Conservation (phyloP, 2,888 invertebrate genomes). For the Glaucopsyche alexis region DNA sequence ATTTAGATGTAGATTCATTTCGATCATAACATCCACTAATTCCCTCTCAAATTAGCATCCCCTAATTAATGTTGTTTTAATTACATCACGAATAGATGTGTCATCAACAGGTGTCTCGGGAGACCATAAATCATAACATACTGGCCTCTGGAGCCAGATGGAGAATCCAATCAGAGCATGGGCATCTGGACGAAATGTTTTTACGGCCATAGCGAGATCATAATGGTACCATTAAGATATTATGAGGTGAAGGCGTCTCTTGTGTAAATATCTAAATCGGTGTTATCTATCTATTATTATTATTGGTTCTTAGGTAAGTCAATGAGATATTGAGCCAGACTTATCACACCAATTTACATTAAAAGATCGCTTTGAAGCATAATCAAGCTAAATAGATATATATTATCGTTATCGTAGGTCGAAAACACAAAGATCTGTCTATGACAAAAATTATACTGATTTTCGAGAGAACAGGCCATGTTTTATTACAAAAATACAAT, state of each 20-base stretch:
- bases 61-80: slow-evolving; percentile 14
- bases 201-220: background rate
- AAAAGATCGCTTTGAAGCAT: too few relatives aligned
- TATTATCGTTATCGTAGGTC: too few relatives aligned
- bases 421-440: too few relatives aligned
- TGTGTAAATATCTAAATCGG: background rate
- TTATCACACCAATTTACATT: too few relatives aligned
- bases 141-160: background rate
- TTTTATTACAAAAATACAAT: too few relatives aligned
- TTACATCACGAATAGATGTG: background rate
- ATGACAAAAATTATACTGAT: too few relatives aligned
- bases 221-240: background rate
- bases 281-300: background rate
- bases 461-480: too few relatives aligned
- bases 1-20: background rate
- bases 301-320: too few relatives aligned
- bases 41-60: background rate
- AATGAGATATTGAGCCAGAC: too few relatives aligned
- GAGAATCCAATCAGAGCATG: background rate
- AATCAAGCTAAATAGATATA: too few relatives aligned
- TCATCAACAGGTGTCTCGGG: slow-evolving; percentile 1
- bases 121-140: slow-evolving; percentile 8
- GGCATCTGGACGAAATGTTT: slow-evolving; percentile 7
- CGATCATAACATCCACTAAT: background rate
- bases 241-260: background rate